A percentile compares a stretch with the other conserved stretches of the same genome.
Evolutionary conservation across 2,797 vertebrate genomes (phyloP).

Genomic region (Gastrophryne carolinensis): DNA sequence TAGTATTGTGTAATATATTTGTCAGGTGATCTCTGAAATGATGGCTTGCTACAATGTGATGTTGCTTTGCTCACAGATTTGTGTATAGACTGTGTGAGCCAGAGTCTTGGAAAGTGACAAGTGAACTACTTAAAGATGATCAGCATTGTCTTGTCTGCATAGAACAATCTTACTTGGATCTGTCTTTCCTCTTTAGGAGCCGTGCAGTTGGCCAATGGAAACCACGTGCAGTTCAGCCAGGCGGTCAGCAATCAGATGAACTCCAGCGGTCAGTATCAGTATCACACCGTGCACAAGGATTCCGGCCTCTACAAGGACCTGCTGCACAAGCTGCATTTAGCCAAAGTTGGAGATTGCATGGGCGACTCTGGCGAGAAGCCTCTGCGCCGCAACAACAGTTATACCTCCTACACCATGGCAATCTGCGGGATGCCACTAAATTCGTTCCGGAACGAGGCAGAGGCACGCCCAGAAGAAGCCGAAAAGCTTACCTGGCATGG

Average conservation of each 20-base stretch:
- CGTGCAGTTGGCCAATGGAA: slow-evolving; percentile 70
- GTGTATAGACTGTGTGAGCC: too few relatives aligned
- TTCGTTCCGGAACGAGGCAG: slow-evolving; percentile 73
- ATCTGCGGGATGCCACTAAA: slow-evolving; percentile 92
- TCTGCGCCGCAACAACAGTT: slow-evolving; percentile 92
- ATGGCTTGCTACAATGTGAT: too few relatives aligned
- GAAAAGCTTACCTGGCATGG: slow-evolving; percentile 69
- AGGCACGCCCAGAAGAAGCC: slow-evolving; percentile 72
- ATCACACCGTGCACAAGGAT: slow-evolving; percentile 92
- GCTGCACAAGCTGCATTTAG: slow-evolving; percentile 88
- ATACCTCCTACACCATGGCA: slow-evolving; percentile 94
- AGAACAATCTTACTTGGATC: not conserved
- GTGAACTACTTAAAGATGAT: too few relatives aligned
- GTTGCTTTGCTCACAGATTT: too few relatives aligned
- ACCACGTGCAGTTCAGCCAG: slow-evolving; percentile 79
- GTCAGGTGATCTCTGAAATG: too few relatives aligned
- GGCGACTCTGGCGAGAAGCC: slow-evolving; percentile 85
- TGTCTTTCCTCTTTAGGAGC: slow-evolving; percentile 51
- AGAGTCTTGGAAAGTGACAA: too few relatives aligned
- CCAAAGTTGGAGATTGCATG: slow-evolving; percentile 92
- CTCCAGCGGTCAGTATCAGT: slow-evolving; percentile 84
- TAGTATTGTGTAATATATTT: too few relatives aligned
- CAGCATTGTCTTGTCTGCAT: too few relatives aligned
- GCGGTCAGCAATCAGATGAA: slow-evolving; percentile 76
- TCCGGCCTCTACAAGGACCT: slow-evolving; percentile 94